Conservation (phyloP, 2,888 invertebrate genomes). For the Rotaria magnacalcarata region DNA sequence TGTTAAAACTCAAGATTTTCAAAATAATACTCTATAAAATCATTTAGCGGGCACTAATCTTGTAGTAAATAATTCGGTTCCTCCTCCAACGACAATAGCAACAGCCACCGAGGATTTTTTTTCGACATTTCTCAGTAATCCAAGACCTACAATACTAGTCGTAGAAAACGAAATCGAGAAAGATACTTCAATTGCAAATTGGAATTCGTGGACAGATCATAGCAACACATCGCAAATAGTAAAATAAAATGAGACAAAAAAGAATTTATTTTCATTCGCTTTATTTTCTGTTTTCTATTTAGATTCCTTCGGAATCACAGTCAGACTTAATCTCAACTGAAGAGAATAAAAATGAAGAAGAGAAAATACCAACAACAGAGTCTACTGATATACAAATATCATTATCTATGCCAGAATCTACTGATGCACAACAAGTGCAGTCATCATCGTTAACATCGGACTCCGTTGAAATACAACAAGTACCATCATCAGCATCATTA, state of each 20-base stretch:
- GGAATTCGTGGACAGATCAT: neutral
- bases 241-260: too few relatives aligned
- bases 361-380: neutral
- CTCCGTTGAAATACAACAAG: neutral
- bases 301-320: neutral
- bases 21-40: neutral
- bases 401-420: neutral
- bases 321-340: neutral
- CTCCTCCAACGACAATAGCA: too few relatives aligned
- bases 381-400: neutral
- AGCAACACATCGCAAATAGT: neutral
- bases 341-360: neutral
- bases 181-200: neutral
- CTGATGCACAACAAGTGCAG: neutral
- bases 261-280: neutral
- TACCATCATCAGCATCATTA: neutral
- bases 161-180: neutral
- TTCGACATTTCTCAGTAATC: neutral
- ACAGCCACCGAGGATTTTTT: neutral
- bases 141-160: neutral
- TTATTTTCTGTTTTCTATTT: neutral
- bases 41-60: neutral
- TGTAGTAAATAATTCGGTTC: too few relatives aligned
- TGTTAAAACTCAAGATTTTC: too few relatives aligned
- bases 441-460: neutral